A percentile compares a stretch with the other conserved stretches of the same genome.
These are phyloP conservation scores for Steinernema scapterisci DNA, from an alignment of 2,888 invertebrate species.

Conservation along the genomic window DNA sequence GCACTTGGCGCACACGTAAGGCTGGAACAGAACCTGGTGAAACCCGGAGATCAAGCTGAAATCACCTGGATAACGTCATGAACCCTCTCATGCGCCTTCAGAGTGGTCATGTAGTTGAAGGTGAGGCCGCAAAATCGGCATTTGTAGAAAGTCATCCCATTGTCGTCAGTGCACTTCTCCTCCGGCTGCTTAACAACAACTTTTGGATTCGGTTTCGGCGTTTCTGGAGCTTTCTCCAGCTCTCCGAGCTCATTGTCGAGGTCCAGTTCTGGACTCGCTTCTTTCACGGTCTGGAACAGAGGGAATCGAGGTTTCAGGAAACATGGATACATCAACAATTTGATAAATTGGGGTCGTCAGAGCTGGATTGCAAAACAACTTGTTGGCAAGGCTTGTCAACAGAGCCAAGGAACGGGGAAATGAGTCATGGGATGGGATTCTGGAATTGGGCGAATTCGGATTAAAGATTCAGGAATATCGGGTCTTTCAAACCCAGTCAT, in stretches of 20 bases:
- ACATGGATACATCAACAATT: too few relatives aligned
- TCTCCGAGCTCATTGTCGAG: constrained; percentile 24
- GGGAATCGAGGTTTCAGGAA: too few relatives aligned
- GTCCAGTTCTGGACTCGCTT: constrained; percentile 24
- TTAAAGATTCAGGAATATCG: too few relatives aligned
- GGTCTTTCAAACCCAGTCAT: too few relatives aligned
- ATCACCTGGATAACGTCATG: constrained; percentile 63
- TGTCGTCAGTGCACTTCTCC: constrained; percentile 58
- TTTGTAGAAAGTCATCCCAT: constrained; percentile 63
- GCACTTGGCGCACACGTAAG: constrained; percentile 64
- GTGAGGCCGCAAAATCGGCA: constrained; percentile 67
- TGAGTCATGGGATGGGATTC: too few relatives aligned
- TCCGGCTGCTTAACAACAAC: background rate
- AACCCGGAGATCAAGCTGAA: background rate
- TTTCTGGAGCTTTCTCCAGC: constrained; percentile 15
- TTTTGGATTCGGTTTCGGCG: background rate
- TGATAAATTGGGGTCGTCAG: too few relatives aligned
- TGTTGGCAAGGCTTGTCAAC: too few relatives aligned
- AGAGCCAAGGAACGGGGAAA: too few relatives aligned
- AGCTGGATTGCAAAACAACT: too few relatives aligned
- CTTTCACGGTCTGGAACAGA: constrained; percentile 18
- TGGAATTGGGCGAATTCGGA: too few relatives aligned
- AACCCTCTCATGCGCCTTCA: constrained; percentile 66
- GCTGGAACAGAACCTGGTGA: constrained; percentile 44
- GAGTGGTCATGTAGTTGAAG: constrained; percentile 66